These are phyloP conservation scores for Parazoanthus darwini DNA, from an alignment of 92 coral and sea anemone genomes.

Conservation along the genomic window DNA sequence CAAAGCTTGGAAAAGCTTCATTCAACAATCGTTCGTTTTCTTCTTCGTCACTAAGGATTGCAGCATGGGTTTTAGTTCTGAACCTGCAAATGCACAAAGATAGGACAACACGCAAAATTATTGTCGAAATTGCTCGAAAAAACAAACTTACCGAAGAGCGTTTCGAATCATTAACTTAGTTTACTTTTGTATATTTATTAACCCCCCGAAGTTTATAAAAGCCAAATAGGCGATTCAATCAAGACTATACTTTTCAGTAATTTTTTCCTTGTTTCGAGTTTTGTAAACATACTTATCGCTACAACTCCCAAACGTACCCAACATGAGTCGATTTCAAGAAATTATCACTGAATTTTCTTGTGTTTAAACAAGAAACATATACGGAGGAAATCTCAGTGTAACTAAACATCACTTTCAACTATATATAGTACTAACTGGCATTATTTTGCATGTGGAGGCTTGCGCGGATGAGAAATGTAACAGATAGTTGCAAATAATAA, in stretches of 20 bases:
- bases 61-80: slow-evolving; percentile 63
- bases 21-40: slow-evolving; percentile 59
- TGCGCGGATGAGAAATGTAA: background rate
- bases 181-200: background rate
- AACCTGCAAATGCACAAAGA: slow-evolving; percentile 31
- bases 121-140: too few relatives aligned
- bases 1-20: slow-evolving; percentile 83
- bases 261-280: too few relatives aligned
- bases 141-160: background rate
- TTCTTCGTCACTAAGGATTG: slow-evolving; percentile 65
- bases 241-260: too few relatives aligned
- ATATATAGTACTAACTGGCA: background rate
- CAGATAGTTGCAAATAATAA: too few relatives aligned
- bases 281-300: too few relatives aligned
- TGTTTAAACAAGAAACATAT: too few relatives aligned
- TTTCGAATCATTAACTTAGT: too few relatives aligned
- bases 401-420: background rate
- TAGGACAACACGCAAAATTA: too few relatives aligned
- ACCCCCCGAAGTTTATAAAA: background rate
- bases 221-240: background rate
- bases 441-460: too few relatives aligned
- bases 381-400: background rate
- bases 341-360: too few relatives aligned
- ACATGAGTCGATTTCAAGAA: too few relatives aligned
- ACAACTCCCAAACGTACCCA: background rate